Conservation (phyloP, 2,888 invertebrate species). For the Siphlonurus alternatus region DNA sequence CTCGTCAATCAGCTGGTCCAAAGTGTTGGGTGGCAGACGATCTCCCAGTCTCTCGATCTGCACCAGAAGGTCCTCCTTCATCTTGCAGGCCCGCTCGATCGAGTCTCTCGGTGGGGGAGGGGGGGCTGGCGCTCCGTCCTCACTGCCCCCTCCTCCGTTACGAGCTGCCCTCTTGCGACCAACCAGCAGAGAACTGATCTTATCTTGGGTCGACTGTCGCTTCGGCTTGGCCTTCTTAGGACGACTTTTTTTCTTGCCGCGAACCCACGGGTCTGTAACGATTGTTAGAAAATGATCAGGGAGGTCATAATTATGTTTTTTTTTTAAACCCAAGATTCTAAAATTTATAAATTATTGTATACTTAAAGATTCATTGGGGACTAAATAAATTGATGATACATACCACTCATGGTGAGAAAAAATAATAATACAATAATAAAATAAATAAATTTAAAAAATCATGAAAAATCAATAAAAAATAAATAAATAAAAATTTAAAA, state of each 20-base stretch:
- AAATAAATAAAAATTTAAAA: no score
- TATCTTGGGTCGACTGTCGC: constrained; percentile 54
- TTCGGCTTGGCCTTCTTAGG: constrained; percentile 40
- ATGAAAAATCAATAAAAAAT: no score
- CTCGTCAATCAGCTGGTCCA: constrained; percentile 97
- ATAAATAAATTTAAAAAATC: no score
- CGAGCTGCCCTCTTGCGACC: constrained; percentile 21
- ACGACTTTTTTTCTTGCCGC: constrained; percentile 31
- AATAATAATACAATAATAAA: no score
- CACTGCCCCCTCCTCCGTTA: constrained; percentile 29
- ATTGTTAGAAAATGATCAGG: constrained; percentile 12
- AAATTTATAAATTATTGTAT: no score
- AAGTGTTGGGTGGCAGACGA: constrained; percentile 84
- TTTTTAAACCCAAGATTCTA: background rate
- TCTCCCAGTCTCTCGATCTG: constrained; percentile 76
- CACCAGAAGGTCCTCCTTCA: constrained; percentile 81
- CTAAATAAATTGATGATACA: no score
- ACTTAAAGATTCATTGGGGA: no score
- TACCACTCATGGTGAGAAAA: no score
- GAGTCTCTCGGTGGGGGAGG: constrained; percentile 59
- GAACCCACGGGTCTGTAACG: constrained; percentile 71
- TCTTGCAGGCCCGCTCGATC: constrained; percentile 74
- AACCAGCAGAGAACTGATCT: constrained; percentile 51
- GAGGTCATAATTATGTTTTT: background rate
- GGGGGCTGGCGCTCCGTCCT: constrained; percentile 23